Evolutionary conservation across 1,140 invertebrate species (phyloP).

Genomic region (Zaprionus camerounensis): DNA sequence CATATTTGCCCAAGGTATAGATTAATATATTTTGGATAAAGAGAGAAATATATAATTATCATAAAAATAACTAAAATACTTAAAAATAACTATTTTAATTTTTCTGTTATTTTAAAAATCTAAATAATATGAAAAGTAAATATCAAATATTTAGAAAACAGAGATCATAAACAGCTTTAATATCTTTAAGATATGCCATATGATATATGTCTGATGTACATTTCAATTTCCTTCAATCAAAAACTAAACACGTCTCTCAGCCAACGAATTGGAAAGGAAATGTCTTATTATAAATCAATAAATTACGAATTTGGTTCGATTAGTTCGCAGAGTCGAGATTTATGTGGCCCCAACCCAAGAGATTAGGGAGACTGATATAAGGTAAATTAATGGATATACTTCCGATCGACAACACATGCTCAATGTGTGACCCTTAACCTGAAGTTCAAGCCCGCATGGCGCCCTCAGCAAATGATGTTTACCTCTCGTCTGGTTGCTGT

Average conservation of each 20-base stretch:
- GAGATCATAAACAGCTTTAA: too few species aligned
- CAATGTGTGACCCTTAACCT: slow-evolving; percentile 35
- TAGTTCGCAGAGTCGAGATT: neutral
- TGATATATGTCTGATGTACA: neutral
- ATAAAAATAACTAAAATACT: too few species aligned
- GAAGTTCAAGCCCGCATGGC: slow-evolving; percentile 53
- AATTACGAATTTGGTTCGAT: slow-evolving; percentile 23
- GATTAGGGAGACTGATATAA: slow-evolving; percentile 5
- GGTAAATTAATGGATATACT: slow-evolving; percentile 42
- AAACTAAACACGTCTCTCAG: slow-evolving; percentile 1
- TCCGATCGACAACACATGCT: slow-evolving; percentile 41
- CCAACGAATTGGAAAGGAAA: slow-evolving; percentile 29
- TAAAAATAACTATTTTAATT: too few species aligned
- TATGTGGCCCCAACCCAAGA: neutral
- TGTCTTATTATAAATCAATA: slow-evolving; percentile 50
- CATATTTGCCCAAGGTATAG: too few species aligned
- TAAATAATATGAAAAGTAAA: too few species aligned
- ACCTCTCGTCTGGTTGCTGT: neutral
- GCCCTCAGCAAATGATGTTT: slow-evolving; percentile 21
- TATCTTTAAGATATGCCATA: too few species aligned
- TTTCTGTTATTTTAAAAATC: too few species aligned
- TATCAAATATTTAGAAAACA: too few species aligned
- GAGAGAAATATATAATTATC: too few species aligned
- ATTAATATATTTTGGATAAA: too few species aligned
- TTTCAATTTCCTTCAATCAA: neutral